Conservation (phyloP, 2,113 vertebrate species). For the Macrotus californicus region DNA sequence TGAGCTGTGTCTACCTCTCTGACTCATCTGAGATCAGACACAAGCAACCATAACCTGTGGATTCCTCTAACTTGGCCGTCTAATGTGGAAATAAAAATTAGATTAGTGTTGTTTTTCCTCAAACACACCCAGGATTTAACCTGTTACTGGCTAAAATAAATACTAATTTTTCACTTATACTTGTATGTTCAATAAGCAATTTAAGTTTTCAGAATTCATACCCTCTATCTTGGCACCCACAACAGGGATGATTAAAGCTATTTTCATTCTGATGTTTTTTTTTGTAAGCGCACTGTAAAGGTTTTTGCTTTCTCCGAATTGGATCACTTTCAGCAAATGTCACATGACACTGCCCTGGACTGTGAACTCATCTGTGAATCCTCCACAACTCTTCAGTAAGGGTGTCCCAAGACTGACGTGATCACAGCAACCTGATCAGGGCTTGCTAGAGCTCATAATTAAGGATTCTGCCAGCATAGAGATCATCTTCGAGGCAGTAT, state of each 20-base stretch:
- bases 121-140: background rate
- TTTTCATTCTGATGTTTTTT: background rate
- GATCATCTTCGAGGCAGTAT: background rate
- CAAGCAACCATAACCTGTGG: background rate
- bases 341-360: background rate
- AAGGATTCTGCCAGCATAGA: background rate
- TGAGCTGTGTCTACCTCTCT: background rate
- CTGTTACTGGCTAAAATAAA: background rate
- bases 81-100: background rate
- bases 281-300: background rate
- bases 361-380: background rate
- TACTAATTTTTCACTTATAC: background rate
- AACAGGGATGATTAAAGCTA: background rate
- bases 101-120: background rate
- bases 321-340: background rate
- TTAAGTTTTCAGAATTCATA: slow-evolving; percentile 2
- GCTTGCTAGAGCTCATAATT: background rate
- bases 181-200: background rate
- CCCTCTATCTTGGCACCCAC: background rate
- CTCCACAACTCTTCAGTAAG: background rate
- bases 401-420: background rate
- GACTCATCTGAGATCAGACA: background rate
- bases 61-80: background rate
- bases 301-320: background rate
- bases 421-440: rapidly evolving